Base-by-base conservation (phyloP, 2,113 vertebrate species). In the Scophthalmus maximus region DNA sequence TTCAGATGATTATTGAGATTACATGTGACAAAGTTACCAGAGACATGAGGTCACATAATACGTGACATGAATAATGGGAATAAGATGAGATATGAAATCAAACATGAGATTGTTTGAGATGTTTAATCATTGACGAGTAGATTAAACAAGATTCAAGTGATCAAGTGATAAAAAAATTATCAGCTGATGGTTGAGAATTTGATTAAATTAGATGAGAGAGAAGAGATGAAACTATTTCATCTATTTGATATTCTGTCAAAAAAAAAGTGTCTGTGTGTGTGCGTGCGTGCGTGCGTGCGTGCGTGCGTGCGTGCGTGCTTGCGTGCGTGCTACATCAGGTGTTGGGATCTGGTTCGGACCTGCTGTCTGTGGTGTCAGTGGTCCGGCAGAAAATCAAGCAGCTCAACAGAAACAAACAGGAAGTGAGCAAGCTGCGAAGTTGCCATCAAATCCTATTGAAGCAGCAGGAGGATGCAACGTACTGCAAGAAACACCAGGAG, bases 321-420 rank as follows among this genome's bases (percentile, higher is more conserved):
- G 8, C 57, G 2, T 69, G 12, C 70, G 3, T 46, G 20, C n/a
- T n/a, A n/a, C 5, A 5, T 55, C 50, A 88, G 82, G 55, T 29
- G 2, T 53, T n/a, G 0, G 65, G 8, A 2, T n/a, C 63, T 0
- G 56, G 6, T 1, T 11, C 76, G 2, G 27, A 79, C 63, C 23
- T 84, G 60, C 38, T 47, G 46, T 23, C 42, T 1, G 0, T 59
- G 56, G 25, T 25, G 8, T 27, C 26, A 0, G 36, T 5, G 58
- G 73, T 79, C 3, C 52, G 42, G 23, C 73, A 51, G 63, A 55
- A 10, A 0, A 1, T 83, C 30, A 20, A 68, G 23, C n/a, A 18
- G 44, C 83, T 87, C 11, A 6, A 9, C n/a, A 38, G 9, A 65
- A 60, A 7, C 10, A 63, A 82, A 65, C 53, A 73, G 29, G 78